Base-by-base conservation (phyloP, 2,113 vertebrate species). In the Brienomyrus brachyistius region DNA sequence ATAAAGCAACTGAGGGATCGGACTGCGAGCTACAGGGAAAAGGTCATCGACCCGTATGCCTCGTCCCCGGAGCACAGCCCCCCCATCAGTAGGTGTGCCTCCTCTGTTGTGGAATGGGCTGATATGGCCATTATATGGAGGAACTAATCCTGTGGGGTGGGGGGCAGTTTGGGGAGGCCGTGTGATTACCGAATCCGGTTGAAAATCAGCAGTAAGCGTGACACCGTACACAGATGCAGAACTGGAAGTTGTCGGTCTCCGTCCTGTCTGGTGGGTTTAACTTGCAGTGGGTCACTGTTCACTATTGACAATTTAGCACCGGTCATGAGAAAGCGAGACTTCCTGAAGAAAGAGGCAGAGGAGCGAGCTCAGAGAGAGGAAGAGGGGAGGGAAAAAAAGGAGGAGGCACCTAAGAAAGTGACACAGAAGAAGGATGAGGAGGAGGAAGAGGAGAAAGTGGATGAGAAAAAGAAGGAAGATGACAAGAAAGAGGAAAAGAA, bases 21-120 rank as follows among this genome's bases (percentile, higher is more conserved):
- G 50, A 94, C 94, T 9, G 89, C 90, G 0, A 2, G 84, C 0
- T 96, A 96, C 47, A 97, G 94, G 88, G 96, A 95, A 88, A 98
- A 96, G 91, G 51, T 95, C 88, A 91, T 90, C 15, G 97, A 98
- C 82, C 95, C 94, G 0, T 95, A 97, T 4, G 43, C 95, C 85
- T 96, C 97, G 0, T 98, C 97, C 5, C 96, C 97, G 0, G 97
- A 98, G 92, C 91, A 93, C 92, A 97, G 95, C 88, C 97, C 97
- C 5, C 94, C 95, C 50, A 86, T 95, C 91, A 96, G 98, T 99
- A 95, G 97, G 97, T 96, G 13, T 31, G 17, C 19, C 6, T 31
- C 13, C 8, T 27, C 40, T 13, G 5, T 74, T 74, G n/a, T 74
- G 74, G 15, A 80, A 13, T n/a, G 31, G 51, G 21, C 5, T 23